Conservation (phyloP, 2,888 invertebrate genomes). For the Tethea ocularis region DNA sequence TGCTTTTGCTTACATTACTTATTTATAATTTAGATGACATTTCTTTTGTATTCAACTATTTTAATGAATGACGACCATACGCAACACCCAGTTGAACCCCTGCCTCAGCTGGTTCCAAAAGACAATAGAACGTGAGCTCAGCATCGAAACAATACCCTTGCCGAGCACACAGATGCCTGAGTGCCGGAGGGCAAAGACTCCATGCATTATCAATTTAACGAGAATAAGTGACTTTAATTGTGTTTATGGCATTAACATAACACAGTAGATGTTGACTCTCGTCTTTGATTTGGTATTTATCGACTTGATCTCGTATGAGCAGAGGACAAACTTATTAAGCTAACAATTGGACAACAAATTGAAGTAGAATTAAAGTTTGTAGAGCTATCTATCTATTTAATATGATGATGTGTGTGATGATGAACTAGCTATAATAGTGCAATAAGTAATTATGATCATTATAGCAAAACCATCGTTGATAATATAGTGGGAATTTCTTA, state of each 20-base stretch:
- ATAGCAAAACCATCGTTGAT: background rate
- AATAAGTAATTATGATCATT: background rate
- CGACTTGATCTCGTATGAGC: background rate
- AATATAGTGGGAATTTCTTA: background rate
- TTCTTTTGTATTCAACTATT: background rate
- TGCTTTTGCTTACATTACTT: background rate
- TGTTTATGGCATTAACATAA: slow-evolving; percentile 75
- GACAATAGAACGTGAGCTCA: slow-evolving; percentile 53
- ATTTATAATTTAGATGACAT: too few species aligned
- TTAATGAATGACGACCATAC: slow-evolving; percentile 14
- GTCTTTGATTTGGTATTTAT: background rate
- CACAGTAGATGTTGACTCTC: slow-evolving; percentile 39
- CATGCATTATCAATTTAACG: slow-evolving; percentile 72
- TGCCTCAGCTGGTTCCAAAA: slow-evolving; percentile 32
- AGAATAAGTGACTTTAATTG: slow-evolving; percentile 81
- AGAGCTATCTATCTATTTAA: too few species aligned
- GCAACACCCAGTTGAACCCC: slow-evolving; percentile 27
- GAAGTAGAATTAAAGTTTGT: background rate
- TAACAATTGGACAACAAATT: background rate
- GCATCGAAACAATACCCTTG: slow-evolving; percentile 48
- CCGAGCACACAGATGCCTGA: slow-evolving; percentile 35
- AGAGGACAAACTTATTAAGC: background rate
- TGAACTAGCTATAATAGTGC: background rate
- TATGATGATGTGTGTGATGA: too few species aligned
- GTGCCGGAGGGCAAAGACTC: slow-evolving; percentile 73